Evolutionary conservation across 2,888 invertebrate genomes (phyloP), one percentile per base, ranked within the genome.

Genomic region (Scrobipalpa costella): DNA sequence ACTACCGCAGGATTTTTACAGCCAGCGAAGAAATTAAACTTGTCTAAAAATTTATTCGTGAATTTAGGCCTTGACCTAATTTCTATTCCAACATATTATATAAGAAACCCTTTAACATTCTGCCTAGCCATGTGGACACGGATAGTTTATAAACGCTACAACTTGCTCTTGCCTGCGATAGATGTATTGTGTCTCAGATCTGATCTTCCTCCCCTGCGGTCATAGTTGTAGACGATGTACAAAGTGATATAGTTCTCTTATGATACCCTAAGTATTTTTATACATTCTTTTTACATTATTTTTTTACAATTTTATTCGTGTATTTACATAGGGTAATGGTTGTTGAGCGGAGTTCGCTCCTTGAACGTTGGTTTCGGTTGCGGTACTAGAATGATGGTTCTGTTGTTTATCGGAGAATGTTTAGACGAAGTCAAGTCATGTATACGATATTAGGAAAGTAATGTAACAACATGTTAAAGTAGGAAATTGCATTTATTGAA

Each of bases 161-260:
- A 6, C 21, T 27, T 52, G 50, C 50, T 21, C 50, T 52, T 52
- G 50, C 63, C 52, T 55, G 13, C 55, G 64, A 67, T 58, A 64
- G 63, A 64, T 67, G 61, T 40, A 57, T 27, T 52, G 70, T 66
- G 76, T 76, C 77, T 79, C 79, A 71, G 73, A 75, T 71, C 71
- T 76, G 84, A 80, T 88, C 86, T 87, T 88, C 85, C 85, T 75
- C 76, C 70, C 79, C 77, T 78, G 71, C 84, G 86, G 84, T 80
- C 76, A 75, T 85, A 82, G 82, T 72, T 83, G 84, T 90, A 89
- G 90, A 80, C 78, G 71, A 80, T 79, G 90, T 91, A 90, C 88
- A 90, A 90, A 90, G 90, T 91, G 90, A 91, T 91, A 91, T 91
- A 91, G 88, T 88, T 88, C 83, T 90, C 90, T 89, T 90, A 90